Percentiles rank a stretch among this genome's conserved stretches.
phyloP scores from a whole-genome alignment of 2,888 invertebrate species.

The Iphiclides podalirius region DNA sequence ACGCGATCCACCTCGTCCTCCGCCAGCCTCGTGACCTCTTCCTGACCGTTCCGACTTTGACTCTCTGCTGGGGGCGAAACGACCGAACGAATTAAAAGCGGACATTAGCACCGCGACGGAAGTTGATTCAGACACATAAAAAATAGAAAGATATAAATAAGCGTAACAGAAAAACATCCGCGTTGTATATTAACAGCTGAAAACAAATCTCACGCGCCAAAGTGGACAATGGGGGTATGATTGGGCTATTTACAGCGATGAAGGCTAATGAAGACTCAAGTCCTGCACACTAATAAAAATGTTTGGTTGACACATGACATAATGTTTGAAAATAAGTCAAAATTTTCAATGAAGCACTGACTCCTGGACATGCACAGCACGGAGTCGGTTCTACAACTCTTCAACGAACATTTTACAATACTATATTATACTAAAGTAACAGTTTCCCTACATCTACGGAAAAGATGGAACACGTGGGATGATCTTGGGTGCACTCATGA shows the following conservation, averaged over 20 bases:
- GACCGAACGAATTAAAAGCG: too few species aligned
- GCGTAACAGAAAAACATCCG: constrained; percentile 14
- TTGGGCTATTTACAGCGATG: constrained; percentile 30
- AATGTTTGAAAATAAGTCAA: too few species aligned
- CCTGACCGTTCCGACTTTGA: constrained; percentile 46
- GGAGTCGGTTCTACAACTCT: too few species aligned
- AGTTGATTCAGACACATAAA: too few species aligned
- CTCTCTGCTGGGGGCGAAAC: constrained; percentile 46
- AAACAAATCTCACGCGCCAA: constrained; percentile 23
- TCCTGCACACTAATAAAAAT: too few species aligned
- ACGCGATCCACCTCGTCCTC: constrained; percentile 30
- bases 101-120: background rate
- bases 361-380: too few species aligned
- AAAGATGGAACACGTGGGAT: background rate
- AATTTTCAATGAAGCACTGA: too few species aligned
- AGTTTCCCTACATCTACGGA: constrained; percentile 20
- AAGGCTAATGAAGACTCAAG: too few species aligned
- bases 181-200: constrained; percentile 19
- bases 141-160: background rate
- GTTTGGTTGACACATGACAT: too few species aligned
- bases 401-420: too few species aligned
- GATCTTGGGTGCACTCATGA: too few species aligned
- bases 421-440: too few species aligned
- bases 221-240: constrained; percentile 32
- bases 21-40: constrained; percentile 33